These are phyloP conservation scores for Cryptoblepharus egeriae DNA, from an alignment of 2,797 vertebrate genomes.

Conservation along the genomic window DNA sequence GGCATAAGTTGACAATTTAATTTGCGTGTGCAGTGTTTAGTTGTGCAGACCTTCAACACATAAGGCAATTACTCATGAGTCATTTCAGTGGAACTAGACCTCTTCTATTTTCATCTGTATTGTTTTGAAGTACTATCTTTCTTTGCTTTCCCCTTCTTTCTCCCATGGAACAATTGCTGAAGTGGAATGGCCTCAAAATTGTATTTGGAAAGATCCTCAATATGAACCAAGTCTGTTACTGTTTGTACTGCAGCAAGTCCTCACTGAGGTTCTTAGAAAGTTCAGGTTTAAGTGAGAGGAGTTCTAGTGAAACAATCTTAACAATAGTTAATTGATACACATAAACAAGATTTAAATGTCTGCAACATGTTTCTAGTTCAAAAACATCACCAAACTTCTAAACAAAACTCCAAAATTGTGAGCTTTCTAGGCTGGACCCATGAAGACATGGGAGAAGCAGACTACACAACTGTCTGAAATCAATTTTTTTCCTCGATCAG, in stretches of 20 bases:
- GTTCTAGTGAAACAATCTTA: too few species aligned
- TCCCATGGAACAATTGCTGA: constrained; percentile 8
- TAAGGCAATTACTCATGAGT: constrained; percentile 7
- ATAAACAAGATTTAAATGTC: too few species aligned
- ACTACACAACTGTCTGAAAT: too few species aligned
- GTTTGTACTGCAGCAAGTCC: background rate
- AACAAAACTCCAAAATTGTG: too few species aligned
- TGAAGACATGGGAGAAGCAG: too few species aligned
- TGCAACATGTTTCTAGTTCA: too few species aligned
- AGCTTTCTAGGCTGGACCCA: too few species aligned
- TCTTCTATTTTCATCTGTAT: constrained; percentile 8
- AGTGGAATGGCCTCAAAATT: background rate
- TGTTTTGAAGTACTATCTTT: background rate
- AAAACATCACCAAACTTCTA: too few species aligned
- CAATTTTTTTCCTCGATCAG: too few species aligned
- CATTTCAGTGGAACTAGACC: constrained; percentile 1
- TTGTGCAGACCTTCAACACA: background rate
- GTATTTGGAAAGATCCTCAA: background rate
- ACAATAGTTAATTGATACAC: too few species aligned
- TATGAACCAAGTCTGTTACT: background rate
- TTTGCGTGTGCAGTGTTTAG: background rate
- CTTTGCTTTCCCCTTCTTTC: background rate
- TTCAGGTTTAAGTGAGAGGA: too few species aligned
- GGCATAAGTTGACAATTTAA: fast-evolving
- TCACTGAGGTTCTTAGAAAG: too few species aligned